Evolutionary conservation across 37 sponge, comb jelly and placozoan genomes (phyloP), one percentile per base, ranked within the genome.

Genomic region (Amphimedon queenslandica): DNA sequence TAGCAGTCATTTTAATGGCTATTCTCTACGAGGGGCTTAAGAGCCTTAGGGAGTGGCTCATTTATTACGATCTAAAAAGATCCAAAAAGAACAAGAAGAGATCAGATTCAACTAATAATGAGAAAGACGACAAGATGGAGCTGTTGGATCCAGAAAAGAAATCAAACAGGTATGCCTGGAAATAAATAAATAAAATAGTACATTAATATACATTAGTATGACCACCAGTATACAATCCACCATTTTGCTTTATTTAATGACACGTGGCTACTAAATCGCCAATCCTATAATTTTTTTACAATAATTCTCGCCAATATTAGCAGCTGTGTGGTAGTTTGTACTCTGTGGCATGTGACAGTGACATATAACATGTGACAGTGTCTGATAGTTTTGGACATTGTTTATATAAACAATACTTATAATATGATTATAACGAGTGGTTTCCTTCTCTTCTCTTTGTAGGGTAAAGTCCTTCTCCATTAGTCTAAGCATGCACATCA

Each of bases 21-120:
- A 33, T 83, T 1, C 53, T 88, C 28, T 83, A 79, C 60, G 89
- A 88, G 65, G 89, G 80, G 1, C 69, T 88, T 34, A 82, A 83
- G 71, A 71, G 75, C 4, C 55, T 88, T 0, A 37, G 89, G 2
- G 88, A 88, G 74, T 77, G 40, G 42, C 55, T 88, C 29, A 57
- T 77, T 35, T 77, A 64, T 47, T 38, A n/a, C 40, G 76, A 75
- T 55, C n/a, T 29, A 28, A 75, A 57, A 30, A 65, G 42, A 2
- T 79, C 30, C 34, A 70, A 69, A 37, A 1, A 11, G 4, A 23
- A 78, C 27, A n/a, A 25, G 21, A 64, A 42, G 16, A 4, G 8
- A 18, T 3, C 23, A 28, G 31, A 4, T 70, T 40, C 29, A 8
- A 11, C 40, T n/a, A 55, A 31, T 60, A 1, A 1, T 58, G 36